A percentile compares a stretch with the other conserved stretches of the same genome.
phyloP scores from a whole-genome alignment of 2,113 vertebrate species.

The Neotoma lepida region DNA sequence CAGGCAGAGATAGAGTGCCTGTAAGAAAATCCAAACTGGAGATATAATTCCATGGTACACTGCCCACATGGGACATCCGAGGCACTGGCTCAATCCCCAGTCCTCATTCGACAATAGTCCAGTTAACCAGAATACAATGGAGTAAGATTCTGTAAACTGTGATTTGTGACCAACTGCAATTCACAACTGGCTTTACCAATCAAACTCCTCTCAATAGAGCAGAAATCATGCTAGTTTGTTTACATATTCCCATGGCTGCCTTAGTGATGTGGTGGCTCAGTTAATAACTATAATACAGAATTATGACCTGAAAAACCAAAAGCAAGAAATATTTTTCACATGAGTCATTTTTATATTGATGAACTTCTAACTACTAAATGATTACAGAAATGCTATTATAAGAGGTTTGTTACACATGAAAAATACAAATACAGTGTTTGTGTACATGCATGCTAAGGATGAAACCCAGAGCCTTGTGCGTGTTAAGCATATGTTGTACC shows the following conservation, averaged over 20 bases:
- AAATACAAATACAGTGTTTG: not conserved
- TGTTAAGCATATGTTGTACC: not conserved
- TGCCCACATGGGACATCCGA: not conserved
- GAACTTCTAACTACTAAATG: constrained; percentile 44
- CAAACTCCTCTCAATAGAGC: not conserved
- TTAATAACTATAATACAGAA: not conserved
- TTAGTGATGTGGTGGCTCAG: not conserved
- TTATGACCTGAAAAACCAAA: constrained; percentile 30
- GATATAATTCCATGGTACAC: not conserved
- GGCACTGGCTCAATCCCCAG: not conserved
- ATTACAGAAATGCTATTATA: constrained; percentile 19
- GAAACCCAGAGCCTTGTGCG: not conserved
- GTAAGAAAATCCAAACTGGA: not conserved
- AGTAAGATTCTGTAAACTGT: not conserved
- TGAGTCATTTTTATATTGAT: not conserved
- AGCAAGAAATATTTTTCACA: not conserved
- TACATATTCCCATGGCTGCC: not conserved
- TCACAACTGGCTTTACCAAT: not conserved
- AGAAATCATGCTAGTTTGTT: not conserved
- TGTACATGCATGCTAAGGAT: not conserved
- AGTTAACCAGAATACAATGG: not conserved
- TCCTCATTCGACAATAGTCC: not conserved
- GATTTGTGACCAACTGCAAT: not conserved
- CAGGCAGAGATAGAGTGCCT: not conserved
- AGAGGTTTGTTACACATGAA: not conserved